Conservation (phyloP, 1,140 invertebrate genomes). For the Microplitis demolitor region DNA sequence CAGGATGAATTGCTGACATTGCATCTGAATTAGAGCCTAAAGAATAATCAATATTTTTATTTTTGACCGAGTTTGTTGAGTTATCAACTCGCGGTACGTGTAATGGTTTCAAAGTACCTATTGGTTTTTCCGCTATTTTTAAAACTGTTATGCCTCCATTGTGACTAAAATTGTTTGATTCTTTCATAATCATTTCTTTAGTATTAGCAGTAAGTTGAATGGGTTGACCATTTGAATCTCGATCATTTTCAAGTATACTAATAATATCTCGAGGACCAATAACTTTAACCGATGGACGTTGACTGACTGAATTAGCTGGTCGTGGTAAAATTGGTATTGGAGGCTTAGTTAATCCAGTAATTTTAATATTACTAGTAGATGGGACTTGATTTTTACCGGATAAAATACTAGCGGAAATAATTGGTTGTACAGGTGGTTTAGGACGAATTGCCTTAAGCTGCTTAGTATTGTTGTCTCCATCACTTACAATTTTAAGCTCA, state of each 20-base stretch:
- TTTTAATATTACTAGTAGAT: neutral
- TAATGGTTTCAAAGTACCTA: neutral
- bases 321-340: neutral
- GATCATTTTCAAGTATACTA: neutral
- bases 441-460: neutral
- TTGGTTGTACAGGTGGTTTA: neutral
- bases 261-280: no score
- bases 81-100: no score
- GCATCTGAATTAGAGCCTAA: neutral
- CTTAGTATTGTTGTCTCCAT: neutral
- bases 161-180: no score
- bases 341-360: neutral
- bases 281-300: neutral
- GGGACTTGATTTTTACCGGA: neutral
- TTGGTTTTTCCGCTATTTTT: neutral
- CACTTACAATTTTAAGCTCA: conserved; percentile 14
- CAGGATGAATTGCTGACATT: neutral
- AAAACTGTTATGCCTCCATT: neutral
- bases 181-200: no score
- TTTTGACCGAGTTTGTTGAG: no score
- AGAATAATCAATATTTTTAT: neutral
- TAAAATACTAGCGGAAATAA: neutral
- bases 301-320: neutral
- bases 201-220: no score
- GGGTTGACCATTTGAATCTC: no score